Evolutionary conservation across 2,113 vertebrate genomes (phyloP).

Genomic region (Cyphotilapia sp.): DNA sequence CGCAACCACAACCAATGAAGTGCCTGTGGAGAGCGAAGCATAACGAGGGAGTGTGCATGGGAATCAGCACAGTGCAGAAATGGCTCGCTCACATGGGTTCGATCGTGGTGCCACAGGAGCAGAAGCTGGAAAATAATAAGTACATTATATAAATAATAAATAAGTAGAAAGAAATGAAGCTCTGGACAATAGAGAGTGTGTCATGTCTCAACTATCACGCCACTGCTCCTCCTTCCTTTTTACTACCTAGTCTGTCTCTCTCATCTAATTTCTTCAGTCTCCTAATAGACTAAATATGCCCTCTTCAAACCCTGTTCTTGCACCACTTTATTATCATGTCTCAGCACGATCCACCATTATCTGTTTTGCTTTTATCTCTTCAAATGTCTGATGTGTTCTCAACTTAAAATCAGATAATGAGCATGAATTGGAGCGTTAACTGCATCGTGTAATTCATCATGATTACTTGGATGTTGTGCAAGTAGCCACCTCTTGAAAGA

Average conservation of each 20-base stretch:
- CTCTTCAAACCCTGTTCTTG: neutral
- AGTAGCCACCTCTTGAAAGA: neutral
- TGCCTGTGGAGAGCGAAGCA: neutral
- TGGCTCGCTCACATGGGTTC: neutral
- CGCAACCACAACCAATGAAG: constrained; percentile 5
- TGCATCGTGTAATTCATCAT: neutral
- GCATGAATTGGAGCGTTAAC: neutral
- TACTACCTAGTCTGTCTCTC: neutral
- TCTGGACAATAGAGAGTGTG: neutral
- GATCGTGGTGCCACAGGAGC: neutral
- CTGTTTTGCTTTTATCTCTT: neutral
- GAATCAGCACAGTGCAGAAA: neutral
- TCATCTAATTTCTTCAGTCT: neutral
- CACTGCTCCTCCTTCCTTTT: neutral
- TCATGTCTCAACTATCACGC: neutral
- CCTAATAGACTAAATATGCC: neutral
- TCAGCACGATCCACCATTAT: neutral
- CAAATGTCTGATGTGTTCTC: neutral
- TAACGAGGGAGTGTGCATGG: neutral
- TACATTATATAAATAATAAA: neutral
- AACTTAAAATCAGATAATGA: neutral
- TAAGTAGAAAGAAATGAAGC: neutral
- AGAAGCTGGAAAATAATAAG: neutral
- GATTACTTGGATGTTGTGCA: neutral
- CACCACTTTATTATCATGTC: neutral